Base-by-base conservation (phyloP, 2,113 vertebrate genomes). In the Porphyrio hochstetteri region DNA sequence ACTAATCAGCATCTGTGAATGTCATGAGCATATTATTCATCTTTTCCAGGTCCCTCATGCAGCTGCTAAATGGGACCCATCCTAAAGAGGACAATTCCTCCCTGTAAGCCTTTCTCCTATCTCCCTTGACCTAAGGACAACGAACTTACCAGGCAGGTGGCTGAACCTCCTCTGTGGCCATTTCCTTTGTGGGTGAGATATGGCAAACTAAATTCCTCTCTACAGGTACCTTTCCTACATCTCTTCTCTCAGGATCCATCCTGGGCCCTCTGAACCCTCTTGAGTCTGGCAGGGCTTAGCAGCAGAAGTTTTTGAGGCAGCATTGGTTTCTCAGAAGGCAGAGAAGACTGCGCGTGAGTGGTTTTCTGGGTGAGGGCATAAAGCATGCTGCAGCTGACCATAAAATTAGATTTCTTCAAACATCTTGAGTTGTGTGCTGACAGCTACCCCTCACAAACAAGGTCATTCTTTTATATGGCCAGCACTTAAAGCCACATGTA, bases 261-360 rank as follows among this genome's bases (percentile, higher is more conserved):
- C 35, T 63, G 56, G 17, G 7, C 29, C 10, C 20, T 50, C n/a
- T 80, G 59, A 76, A 40, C 19, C 14, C 61, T 75, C 21, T 40
- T 29, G 36, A 74, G 40, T 13, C 68, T 65, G 24, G n/a, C 24
- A 80, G 16, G 33, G 6, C 5, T 31, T 15, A 74, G 8, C 11
- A 7, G 36, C 21, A 70, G 55, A 67, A 70, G 33, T 5, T 55
- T 74, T 20, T 53, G 60, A 31, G n/a, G 61, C 28, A 84, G n/a
- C 13, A 3, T 2, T 78, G 20, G 7, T 79, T 88, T 57, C 44
- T 76, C 53, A 44, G 42, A 70, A 91, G 40, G 56, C 9, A 36
- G 23, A 75, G 29, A 31, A 4, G 57, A 20, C 5, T 53, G 13
- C 5, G 14, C 57, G 42, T 40, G 0, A 0, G 2, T 14, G 24